Evolutionary conservation across 2,113 vertebrate species (phyloP), one percentile per base, ranked within the genome.

Genomic region (Dunckerocampus dactyliophorus): DNA sequence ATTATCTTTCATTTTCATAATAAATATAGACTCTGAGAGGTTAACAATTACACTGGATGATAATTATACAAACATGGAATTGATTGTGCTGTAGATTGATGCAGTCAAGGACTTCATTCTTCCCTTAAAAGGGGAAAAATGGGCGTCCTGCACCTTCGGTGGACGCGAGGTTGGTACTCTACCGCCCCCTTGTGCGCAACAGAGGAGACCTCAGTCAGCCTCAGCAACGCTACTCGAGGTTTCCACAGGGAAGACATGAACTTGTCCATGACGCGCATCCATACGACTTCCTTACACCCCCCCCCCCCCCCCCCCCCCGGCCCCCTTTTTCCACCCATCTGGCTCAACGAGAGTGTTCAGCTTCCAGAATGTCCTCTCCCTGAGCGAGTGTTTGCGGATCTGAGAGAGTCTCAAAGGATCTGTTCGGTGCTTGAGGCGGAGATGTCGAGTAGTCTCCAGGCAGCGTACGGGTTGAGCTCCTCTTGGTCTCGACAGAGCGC

Each of bases 401-500:
- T n/a, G n/a, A 52, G 37, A 64, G 31, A 52, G 64, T 73, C 74
- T 95, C 89, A 98, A 63, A 99, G 93, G 69, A 95, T 90, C 88
- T 98, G 95, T 83, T 99, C 95, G 0, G 95, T 93, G 89, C 95
- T 95, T 0, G 95, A 97, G 0, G 93, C 92, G 0, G 95, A 98
- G 66, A 99, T 91, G 84, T 99, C 97, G 74, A 98, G 82, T 0
- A 99, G 88, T 74, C 97, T 92, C 97, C 97, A 98, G 24, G 97
- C 97, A 0, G 92, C 90, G 0, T 93, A 87, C 0, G 95, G 95
- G 82, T 98, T 94, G 39, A 97, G 92, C 60, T 98, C 95, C 0
- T 95, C 93, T 85, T 96, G 96, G 84, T 99, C 95, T 46, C 95
- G 87, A 89, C 96, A 98, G 14, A 98, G 91, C 0, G 95, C 96